Evolutionary conservation across 2,888 invertebrate genomes (phyloP).

Genomic region (Amorpha juglandis): DNA sequence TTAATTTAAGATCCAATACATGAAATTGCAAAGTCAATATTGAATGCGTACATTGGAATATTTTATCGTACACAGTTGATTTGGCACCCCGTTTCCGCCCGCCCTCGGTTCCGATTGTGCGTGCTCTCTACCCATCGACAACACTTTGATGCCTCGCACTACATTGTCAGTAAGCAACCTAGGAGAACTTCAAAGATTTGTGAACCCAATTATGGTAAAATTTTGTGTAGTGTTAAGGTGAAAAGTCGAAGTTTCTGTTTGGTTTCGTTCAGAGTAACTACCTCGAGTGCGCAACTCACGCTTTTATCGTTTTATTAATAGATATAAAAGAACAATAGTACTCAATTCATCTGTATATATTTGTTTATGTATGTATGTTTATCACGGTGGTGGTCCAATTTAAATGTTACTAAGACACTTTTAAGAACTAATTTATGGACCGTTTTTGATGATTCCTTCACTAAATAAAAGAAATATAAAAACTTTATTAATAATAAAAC

Average conservation of each 20-base stretch:
- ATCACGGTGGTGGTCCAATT: no score
- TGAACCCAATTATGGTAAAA: constrained; percentile 29
- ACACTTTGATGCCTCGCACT: constrained; percentile 60
- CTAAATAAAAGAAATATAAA: no score
- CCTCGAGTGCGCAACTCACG: not conserved
- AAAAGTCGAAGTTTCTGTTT: not conserved
- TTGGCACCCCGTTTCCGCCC: constrained; percentile 49
- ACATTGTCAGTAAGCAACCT: constrained; percentile 52
- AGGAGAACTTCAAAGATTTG: constrained; percentile 50
- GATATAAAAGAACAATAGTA: no score
- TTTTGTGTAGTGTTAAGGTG: constrained; percentile 8
- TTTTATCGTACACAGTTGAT: constrained; percentile 40
- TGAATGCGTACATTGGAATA: constrained; percentile 21
- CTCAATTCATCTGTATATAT: no score
- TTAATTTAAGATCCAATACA: constrained; percentile 8
- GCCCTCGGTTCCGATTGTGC: constrained; percentile 51
- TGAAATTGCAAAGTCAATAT: constrained; percentile 9
- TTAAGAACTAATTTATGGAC: no score
- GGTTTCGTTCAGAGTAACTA: not conserved
- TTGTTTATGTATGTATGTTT: no score
- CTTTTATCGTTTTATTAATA: not conserved
- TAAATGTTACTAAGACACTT: no score
- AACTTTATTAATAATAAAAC: no score
- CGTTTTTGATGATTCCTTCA: no score
- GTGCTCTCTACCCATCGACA: constrained; percentile 49